Base-by-base conservation (phyloP, 1,140 invertebrate species). In the Oedothorax gibbosus region DNA sequence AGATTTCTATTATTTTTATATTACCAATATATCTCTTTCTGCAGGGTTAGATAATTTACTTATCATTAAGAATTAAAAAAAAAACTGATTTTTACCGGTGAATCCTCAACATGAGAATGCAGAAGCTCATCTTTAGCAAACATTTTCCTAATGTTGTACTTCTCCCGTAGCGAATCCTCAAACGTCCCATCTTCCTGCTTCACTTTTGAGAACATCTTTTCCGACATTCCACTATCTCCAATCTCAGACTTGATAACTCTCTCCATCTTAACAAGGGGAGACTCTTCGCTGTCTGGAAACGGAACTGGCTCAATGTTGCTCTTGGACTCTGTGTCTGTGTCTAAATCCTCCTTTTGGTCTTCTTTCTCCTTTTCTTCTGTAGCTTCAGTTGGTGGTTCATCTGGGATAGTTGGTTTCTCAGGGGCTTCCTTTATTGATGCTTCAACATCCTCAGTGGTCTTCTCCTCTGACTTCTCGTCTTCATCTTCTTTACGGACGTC, bases 381-480 rank as follows among this genome's bases (percentile, higher is more conserved):
- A 35, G n/a, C 7, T n/a, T 54, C 14, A 15, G 65, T 14, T 9
- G 35, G 9, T 6, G 56, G 9, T 6, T 4, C 21, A 12, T 7
- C 21, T 53, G 49, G 51, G n/a, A 14, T 14, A 15, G 12, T 12
- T n/a, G 66, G 66, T 21, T 69, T 20, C 21, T 69, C 51, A 8
- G 12, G 35, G 49, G 11, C 62, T 69, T 73, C 50, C 11, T 14
- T 6, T 21, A 51, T 53, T 10, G 56, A 14, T 11, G 8, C 35
- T 54, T 21, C 20, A 57, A 53, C 4, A 2, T 15, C 14, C 90
- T 94, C 92, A 15, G 92, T 93, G 18, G 93, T 93, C 83, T 94
- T 93, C n/a, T 68, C 78, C 11, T 85, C 69, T 85, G 87, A 49
- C 21, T 80, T 66, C 14, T 12, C 54, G 20, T 84, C 86, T 65